Evolutionary conservation across 2,888 invertebrate species (phyloP).

Genomic region (Campoletis raptor): DNA sequence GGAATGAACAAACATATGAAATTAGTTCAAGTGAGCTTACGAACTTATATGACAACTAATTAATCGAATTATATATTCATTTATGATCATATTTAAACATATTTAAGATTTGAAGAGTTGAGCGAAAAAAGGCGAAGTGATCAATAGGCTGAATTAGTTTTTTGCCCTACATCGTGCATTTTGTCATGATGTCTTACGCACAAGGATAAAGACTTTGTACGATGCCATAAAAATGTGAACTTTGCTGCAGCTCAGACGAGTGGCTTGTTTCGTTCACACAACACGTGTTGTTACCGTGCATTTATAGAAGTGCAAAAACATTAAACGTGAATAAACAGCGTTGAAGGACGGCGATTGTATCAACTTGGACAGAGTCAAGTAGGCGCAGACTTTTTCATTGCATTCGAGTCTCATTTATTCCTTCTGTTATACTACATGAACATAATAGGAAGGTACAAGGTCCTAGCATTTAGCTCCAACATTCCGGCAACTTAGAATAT

Average conservation of each 20-base stretch:
- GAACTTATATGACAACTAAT: not conserved
- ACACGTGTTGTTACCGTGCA: not conserved
- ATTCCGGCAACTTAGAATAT: not conserved
- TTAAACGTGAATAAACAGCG: conserved; percentile 25
- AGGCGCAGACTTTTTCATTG: conserved; percentile 26
- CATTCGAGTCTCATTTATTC: conserved; percentile 25
- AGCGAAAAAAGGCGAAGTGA: not conserved
- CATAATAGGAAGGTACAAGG: conserved; percentile 38
- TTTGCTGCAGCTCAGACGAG: not conserved
- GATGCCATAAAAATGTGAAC: not conserved
- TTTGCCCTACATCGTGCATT: not conserved
- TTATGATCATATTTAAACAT: not conserved
- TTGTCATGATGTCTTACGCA: not conserved
- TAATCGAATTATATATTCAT: not conserved
- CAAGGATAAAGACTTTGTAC: not conserved
- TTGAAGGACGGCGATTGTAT: conserved; percentile 42
- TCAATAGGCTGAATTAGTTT: not conserved
- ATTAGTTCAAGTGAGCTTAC: not conserved
- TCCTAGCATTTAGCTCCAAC: conserved; percentile 1
- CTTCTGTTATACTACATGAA: not conserved
- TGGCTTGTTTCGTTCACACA: not conserved
- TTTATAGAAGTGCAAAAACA: conserved; percentile 15
- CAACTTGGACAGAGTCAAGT: conserved; percentile 17
- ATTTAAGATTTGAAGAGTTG: not conserved
- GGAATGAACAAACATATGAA: not conserved